Base-by-base conservation (phyloP, 2,797 vertebrate species). In the Acanthornis magna region DNA sequence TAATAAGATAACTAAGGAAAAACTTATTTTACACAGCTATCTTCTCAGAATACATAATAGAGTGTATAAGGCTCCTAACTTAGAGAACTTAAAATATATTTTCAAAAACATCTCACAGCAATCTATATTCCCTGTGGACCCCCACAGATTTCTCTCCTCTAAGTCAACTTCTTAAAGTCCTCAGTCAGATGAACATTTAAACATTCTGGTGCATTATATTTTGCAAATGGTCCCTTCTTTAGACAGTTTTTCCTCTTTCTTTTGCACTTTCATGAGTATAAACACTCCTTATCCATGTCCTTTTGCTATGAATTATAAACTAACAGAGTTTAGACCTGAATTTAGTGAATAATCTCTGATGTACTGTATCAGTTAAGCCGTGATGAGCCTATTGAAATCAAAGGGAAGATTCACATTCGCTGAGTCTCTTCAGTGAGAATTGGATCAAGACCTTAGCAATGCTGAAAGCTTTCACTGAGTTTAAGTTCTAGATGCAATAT, bases 401-500 rank as follows among this genome's bases (percentile, higher is more conserved):
- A 36, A 4, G 4, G 25, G 42, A 74, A 78, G 17, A 47, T 65
- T 80, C 72, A 57, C 15, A 50, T 71, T 83, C 68, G 38, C 7
- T 2, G 8, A 62, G 8, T 43, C 42, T 47, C 62, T 40, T 68
- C 42, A 65, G 7, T 25, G 27, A 80, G 75, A 94, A 84, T 3
- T 51, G n/a, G 38, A 84, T 88, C 70, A 81, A 88, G 93, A 84
- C 42, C 30, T 84, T 16, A 81, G 20, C 38, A 30, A 32, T 19
- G 34, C 32, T 88, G 72, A 62, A 94, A 85, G 27, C 27, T 30
- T 78, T 92, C 61, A 72, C 16, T 20, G 72, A 45, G 14, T 71
- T 85, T 54, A 76, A 80, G 72, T 85, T 88, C 47, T 51, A 77
- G 83, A 57, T 75, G 57, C 50, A 88, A 58, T 85, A 83, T 34